Percentiles rank a stretch among this genome's conserved stretches.
phyloP scores from a whole-genome alignment of 1,140 invertebrate species.

The Eubasilissa regina region DNA sequence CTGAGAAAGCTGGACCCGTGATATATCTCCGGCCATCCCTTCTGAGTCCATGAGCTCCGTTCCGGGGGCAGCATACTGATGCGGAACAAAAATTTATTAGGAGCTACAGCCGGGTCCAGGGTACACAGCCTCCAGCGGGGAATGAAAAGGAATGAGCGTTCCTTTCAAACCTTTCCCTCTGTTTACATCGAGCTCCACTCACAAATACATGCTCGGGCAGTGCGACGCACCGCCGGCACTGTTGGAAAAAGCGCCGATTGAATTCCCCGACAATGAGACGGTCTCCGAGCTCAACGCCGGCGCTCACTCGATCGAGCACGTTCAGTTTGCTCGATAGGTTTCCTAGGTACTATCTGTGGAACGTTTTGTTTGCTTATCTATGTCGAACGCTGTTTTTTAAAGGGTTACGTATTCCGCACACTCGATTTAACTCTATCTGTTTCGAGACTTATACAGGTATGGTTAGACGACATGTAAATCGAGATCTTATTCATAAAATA shows the following conservation, averaged over 20 bases:
- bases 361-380: conserved; percentile 58
- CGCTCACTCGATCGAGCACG: conserved; percentile 55
- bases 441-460: conserved; percentile 39
- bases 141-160: conserved; percentile 54
- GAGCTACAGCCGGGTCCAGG: conserved; percentile 47
- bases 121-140: conserved; percentile 49
- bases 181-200: conserved; percentile 23
- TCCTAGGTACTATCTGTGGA: conserved; percentile 36
- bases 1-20: neutral
- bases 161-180: conserved; percentile 24
- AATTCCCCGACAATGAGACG: conserved; percentile 55
- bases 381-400: conserved; percentile 41
- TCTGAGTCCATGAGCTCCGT: conserved; percentile 42
- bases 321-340: conserved; percentile 53
- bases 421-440: conserved; percentile 39
- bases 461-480: conserved; percentile 43
- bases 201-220: conserved; percentile 35
- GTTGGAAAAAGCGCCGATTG: conserved; percentile 51
- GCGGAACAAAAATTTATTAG: conserved; percentile 58
- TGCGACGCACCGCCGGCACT: conserved; percentile 25
- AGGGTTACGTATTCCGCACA: conserved; percentile 41
- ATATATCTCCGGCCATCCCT: conserved; percentile 17
- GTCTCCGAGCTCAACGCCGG: conserved; percentile 40
- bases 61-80: conserved; percentile 57
- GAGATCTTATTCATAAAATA: conserved; percentile 52